Percentiles rank a stretch among this genome's conserved stretches.
phyloP scores from a whole-genome alignment of 2,888 invertebrate genomes.

The Synergus itoensis region DNA sequence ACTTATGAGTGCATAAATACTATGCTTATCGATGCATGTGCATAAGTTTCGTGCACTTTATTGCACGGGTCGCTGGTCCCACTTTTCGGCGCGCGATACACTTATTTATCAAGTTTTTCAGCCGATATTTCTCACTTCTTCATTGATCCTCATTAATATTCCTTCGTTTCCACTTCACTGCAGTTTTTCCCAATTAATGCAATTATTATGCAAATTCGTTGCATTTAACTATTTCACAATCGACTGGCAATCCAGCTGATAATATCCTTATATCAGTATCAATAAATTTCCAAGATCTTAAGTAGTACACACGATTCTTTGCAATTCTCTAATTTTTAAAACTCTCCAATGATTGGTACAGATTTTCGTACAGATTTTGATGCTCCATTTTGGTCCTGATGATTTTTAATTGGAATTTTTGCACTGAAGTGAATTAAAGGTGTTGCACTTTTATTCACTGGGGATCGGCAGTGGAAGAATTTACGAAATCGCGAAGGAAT shows the following conservation, averaged over 20 bases:
- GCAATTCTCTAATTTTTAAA: neutral
- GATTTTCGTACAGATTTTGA: too few relatives aligned
- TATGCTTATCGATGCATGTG: constrained; percentile 35
- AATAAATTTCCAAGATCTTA: neutral
- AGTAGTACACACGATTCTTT: neutral
- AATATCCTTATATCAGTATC: neutral
- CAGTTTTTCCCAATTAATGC: neutral
- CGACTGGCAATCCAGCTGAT: neutral
- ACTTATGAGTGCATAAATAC: constrained; percentile 41
- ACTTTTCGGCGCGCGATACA: constrained; percentile 59
- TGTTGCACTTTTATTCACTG: constrained; percentile 4
- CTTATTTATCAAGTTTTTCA: constrained; percentile 31
- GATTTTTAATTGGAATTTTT: neutral
- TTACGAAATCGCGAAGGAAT: constrained; percentile 14
- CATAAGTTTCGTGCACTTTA: constrained; percentile 52
- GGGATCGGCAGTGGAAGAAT: constrained; percentile 22
- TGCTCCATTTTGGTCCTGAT: neutral
- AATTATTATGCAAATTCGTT: neutral
- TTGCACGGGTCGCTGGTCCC: constrained; percentile 65
- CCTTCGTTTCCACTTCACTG: neutral
- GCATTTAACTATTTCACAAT: neutral
- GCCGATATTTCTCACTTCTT: neutral
- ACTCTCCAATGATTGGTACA: too few relatives aligned
- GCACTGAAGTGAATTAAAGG: neutral
- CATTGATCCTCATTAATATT: neutral